Evolutionary conservation across 1,140 invertebrate genomes (phyloP).

Genomic region (Dreissena polymorpha): DNA sequence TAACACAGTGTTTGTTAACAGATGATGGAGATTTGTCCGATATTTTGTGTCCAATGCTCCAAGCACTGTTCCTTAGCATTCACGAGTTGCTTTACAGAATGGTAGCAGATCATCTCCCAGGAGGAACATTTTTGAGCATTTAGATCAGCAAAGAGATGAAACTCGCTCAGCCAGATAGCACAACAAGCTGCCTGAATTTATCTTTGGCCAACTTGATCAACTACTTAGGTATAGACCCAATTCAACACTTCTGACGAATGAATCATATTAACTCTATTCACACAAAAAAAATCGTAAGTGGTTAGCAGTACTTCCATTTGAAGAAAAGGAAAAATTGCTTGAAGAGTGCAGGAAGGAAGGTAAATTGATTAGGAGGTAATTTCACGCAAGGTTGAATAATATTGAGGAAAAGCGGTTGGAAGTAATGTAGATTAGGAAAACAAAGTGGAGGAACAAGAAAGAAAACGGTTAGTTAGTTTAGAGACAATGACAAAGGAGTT

Average conservation of each 20-base stretch:
- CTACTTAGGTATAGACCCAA: conserved; percentile 27
- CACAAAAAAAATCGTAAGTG: conserved; percentile 59
- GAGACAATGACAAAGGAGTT: conserved; percentile 28
- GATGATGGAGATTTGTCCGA: conserved; percentile 18
- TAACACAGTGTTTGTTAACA: not conserved
- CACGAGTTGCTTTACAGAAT: conserved; percentile 1
- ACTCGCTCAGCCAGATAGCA: conserved; percentile 15
- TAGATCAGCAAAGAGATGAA: not conserved
- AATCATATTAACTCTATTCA: conserved; percentile 57
- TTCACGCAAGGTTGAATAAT: conserved; percentile 41
- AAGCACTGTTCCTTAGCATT: not conserved
- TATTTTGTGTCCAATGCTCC: conserved; percentile 21
- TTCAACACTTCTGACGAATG: conserved; percentile 20
- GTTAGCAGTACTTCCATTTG: conserved; percentile 28
- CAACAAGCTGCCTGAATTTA: conserved; percentile 19
- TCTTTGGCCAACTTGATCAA: conserved; percentile 28
- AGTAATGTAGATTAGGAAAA: conserved; percentile 34
- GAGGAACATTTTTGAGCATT: conserved; percentile 15
- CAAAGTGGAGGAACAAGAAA: conserved; percentile 43
- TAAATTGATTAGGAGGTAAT: conserved; percentile 38
- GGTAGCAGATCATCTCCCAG: conserved; percentile 25
- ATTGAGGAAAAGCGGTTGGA: conserved; percentile 48
- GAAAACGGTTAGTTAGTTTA: conserved; percentile 20
- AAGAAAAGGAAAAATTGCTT: conserved; percentile 48
- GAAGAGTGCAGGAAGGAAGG: conserved; percentile 38